Evolutionary conservation across 2,888 invertebrate genomes (phyloP), one percentile per base, ranked within the genome.

Genomic region (Drosophila atripex): DNA sequence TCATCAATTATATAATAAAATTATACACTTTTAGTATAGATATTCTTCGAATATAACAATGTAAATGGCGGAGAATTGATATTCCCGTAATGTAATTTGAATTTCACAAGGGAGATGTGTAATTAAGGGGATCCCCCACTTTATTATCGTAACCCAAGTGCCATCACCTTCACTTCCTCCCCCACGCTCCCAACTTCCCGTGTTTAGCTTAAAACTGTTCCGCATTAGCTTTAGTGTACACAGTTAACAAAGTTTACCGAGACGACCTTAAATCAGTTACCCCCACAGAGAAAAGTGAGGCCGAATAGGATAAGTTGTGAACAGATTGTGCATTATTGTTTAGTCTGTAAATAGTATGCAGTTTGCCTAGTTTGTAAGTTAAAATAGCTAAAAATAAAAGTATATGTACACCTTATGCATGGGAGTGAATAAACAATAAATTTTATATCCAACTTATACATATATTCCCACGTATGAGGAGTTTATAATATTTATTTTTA

Each of bases 261-360:
- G 30, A 58, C 58, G 58, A 60, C 58, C 60, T 58, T 52, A 45
- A 54, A 51, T 47, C 16, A 58, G 41, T 57, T 58, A 53, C 59
- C 41, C 57, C 35, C 6, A 6, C 39, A 14, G 43, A 28, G 12
- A n/a, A 16, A 38, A 35, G 46, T 28, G 16, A 38, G 30, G 32
- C 18, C 49, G 14, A 39, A 11, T 53, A 54, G 45, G 12, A 38
- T 60, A 57, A 56, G 57, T 23, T 38, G 16, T 2, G 21, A 57
- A 39, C 30, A 47, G 45, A 39, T 35, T 72, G 68, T 73, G 86
- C 73, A 86, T 77, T 86, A 82, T 76, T 79, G 75, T 76, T 50
- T 58, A 54, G 35, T 38, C 21, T 63, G 56, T 71, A 71, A 64
- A 71, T 64, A 71, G n/a, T 28, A 41, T 9, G 8, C 38, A 56